phyloP scores from a whole-genome alignment of 37 sponge, comb jelly and placozoan species.

The Oscarella lobularis region DNA sequence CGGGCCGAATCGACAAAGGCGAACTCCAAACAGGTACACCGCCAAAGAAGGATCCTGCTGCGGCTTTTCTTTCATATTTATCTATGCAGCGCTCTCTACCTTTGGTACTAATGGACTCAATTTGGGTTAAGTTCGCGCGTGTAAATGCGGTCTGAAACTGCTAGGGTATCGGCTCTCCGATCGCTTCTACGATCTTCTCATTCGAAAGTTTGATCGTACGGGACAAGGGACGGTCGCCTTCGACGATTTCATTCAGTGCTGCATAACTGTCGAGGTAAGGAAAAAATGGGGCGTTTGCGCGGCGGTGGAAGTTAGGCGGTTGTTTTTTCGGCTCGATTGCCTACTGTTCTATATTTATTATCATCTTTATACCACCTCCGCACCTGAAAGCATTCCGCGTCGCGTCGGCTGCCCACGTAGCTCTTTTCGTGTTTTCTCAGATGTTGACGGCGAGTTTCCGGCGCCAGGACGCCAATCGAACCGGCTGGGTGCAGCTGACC shows the following conservation, averaged over 20 bases:
- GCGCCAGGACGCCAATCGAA: conserved; percentile 76
- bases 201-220: conserved; percentile 90
- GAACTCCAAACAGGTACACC: conserved; percentile 68
- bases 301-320: no score
- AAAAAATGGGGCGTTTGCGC: no score
- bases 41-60: neutral
- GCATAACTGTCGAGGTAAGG: conserved; percentile 84
- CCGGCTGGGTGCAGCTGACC: conserved; percentile 89
- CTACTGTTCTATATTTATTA: no score
- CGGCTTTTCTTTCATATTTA: neutral
- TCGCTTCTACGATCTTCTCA: conserved; percentile 66
- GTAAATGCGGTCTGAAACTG: neutral
- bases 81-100: neutral
- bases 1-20: conserved; percentile 83
- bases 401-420: no score
- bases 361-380: no score
- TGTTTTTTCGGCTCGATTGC: no score
- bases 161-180: conserved; percentile 86
- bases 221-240: conserved; percentile 74
- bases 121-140: no score
- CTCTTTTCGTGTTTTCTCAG: conserved; percentile 28
- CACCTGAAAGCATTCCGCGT: no score
- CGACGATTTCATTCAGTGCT: conserved; percentile 99
- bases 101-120: conserved; percentile 26
- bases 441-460: conserved; percentile 89